These are phyloP conservation scores for Apis mellifera DNA, from an alignment of 1,140 invertebrate genomes.

Conservation along the genomic window DNA sequence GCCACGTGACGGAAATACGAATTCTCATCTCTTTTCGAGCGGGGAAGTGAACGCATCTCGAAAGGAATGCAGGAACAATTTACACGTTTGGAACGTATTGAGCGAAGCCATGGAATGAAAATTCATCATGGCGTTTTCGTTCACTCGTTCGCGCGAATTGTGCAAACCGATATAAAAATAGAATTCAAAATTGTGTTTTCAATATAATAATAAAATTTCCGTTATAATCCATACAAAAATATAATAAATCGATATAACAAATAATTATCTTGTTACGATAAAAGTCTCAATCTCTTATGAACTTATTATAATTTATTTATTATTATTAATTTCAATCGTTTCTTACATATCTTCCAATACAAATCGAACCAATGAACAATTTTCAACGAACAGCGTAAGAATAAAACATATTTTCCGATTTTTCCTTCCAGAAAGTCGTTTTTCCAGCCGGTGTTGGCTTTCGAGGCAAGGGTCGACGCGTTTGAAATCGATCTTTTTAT, in stretches of 20 bases:
- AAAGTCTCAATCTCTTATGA: no score
- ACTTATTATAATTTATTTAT: background rate
- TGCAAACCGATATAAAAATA: background rate
- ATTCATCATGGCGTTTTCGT: background rate
- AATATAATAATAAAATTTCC: no score
- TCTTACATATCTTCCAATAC: background rate
- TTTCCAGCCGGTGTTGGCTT: background rate
- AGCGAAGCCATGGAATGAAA: background rate
- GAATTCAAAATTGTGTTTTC: no score
- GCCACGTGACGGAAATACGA: constrained; percentile 1
- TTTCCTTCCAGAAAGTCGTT: background rate
- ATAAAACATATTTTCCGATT: background rate
- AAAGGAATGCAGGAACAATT: constrained; percentile 1
- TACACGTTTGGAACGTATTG: background rate
- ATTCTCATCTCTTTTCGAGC: background rate
- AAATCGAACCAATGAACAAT: background rate
- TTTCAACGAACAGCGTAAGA: background rate
- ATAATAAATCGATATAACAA: background rate
- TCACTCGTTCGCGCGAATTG: background rate
- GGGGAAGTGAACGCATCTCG: background rate
- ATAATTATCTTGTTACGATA: no score
- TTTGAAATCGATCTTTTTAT: constrained; percentile 33
- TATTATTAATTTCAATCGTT: background rate
- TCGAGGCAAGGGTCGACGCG: constrained; percentile 7
- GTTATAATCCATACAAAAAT: no score